A percentile compares a stretch with the other conserved stretches of the same genome.
Evolutionary conservation across 2,797 vertebrate genomes (phyloP).

Genomic region (Darevskia nairensis): DNA sequence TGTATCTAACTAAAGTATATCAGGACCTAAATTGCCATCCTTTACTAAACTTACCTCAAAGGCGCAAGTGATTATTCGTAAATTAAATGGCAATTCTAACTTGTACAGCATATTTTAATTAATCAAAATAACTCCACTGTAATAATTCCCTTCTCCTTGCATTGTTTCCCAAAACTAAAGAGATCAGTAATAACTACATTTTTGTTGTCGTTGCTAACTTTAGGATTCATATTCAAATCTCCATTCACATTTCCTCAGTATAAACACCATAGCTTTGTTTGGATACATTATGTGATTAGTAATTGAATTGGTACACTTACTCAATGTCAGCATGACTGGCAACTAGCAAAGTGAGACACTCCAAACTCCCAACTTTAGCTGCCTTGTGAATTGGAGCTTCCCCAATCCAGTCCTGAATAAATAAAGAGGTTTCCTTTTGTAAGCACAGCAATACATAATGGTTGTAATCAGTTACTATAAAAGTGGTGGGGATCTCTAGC

Average conservation of each 20-base stretch:
- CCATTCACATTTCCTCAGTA: not conserved
- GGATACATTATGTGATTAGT: not conserved
- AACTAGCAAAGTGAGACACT: constrained; percentile 82
- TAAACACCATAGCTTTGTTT: not conserved
- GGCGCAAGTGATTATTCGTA: not conserved
- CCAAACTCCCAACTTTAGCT: constrained; percentile 80
- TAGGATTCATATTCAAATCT: not conserved
- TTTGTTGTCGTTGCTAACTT: not conserved
- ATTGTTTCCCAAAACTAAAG: not conserved
- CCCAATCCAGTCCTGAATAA: constrained; percentile 76
- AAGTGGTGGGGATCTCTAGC: not conserved
- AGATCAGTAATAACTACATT: not conserved
- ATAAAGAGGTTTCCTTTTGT: constrained; percentile 7
- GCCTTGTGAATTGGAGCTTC: constrained; percentile 84
- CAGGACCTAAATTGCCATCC: too few species aligned
- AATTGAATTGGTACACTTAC: constrained; percentile 71
- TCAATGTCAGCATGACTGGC: constrained; percentile 78
- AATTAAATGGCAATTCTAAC: not conserved
- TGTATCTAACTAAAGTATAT: not conserved
- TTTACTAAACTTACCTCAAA: not conserved
- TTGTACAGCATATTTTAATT: not conserved
- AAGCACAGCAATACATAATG: not conserved
- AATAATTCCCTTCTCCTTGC: too few species aligned
- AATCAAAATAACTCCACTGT: too few species aligned
- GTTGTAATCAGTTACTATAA: not conserved